Conservation (phyloP, 2,797 vertebrate species). For the Liparis tanakae region DNA sequence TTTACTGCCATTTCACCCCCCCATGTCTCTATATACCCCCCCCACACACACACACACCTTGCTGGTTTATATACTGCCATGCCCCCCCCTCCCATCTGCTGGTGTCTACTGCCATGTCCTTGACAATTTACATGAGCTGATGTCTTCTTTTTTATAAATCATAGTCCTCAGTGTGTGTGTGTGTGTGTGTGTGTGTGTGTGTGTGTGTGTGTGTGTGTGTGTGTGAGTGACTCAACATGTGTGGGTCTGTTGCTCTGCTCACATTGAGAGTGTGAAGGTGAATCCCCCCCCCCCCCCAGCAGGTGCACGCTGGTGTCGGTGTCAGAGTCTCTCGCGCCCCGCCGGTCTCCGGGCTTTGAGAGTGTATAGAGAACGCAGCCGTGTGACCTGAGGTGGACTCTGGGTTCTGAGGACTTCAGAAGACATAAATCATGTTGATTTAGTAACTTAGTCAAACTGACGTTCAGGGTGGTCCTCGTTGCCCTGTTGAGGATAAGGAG, state of each 20-base stretch:
- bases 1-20: background rate
- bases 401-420: background rate
- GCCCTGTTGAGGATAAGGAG: background rate
- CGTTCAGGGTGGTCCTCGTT: background rate
- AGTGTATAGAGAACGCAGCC: slow-evolving; percentile 33
- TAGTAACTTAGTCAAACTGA: background rate
- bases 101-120: background rate
- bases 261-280: slow-evolving; percentile 15
- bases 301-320: slow-evolving; percentile 54
- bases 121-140: background rate
- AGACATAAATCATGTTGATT: background rate
- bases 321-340: slow-evolving; percentile 25
- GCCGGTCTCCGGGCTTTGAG: background rate
- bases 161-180: background rate
- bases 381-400: background rate
- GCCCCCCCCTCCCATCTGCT: too few species aligned
- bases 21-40: too few species aligned
- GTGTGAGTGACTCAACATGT: slow-evolving; percentile 21
- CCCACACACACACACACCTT: too few species aligned
- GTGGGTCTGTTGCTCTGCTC: slow-evolving; percentile 11
- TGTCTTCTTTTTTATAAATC: background rate
- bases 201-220: slow-evolving; percentile 16
- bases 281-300: slow-evolving; percentile 35
- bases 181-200: background rate
- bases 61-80: background rate